These are phyloP conservation scores for Rafetus swinhoei DNA, from an alignment of 2,113 vertebrate genomes.

Conservation along the genomic window DNA sequence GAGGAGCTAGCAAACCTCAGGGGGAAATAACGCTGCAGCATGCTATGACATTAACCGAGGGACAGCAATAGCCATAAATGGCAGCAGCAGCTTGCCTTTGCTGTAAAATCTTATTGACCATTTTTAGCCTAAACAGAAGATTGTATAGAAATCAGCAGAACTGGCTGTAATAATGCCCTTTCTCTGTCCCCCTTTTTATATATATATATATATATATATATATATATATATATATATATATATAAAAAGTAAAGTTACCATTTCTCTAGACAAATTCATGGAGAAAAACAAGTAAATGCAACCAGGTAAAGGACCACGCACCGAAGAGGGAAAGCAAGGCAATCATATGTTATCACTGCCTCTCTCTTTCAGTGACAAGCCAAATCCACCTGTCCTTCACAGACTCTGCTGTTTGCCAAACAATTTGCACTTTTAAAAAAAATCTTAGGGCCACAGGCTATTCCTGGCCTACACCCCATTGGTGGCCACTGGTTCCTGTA, in stretches of 20 bases:
- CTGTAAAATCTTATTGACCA: neutral
- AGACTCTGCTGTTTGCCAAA: neutral
- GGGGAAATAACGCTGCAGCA: neutral
- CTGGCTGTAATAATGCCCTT: neutral
- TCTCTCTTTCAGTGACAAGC: neutral
- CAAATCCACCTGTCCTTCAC: rapidly evolving
- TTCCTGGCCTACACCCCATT: neutral
- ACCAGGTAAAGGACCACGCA: neutral
- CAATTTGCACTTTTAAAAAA: neutral
- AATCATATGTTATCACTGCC: neutral
- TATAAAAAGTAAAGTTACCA: neutral
- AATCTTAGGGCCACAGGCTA: too few relatives aligned
- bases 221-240: too few relatives aligned
- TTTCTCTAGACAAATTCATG: neutral
- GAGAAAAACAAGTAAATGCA: neutral
- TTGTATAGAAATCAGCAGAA: neutral
- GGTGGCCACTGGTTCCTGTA: rapidly evolving
- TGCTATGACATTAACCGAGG: neutral
- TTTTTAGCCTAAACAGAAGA: neutral
- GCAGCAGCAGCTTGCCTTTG: rapidly evolving
- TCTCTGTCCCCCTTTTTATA: neutral
- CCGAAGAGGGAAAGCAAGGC: neutral
- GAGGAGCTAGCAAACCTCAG: neutral
- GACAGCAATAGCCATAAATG: rapidly evolving
- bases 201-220: too few relatives aligned